A percentile compares a stretch with the other conserved stretches of the same genome.
These are phyloP conservation scores for Brachymystax lenok DNA, from an alignment of 2,797 vertebrate genomes.

Conservation along the genomic window DNA sequence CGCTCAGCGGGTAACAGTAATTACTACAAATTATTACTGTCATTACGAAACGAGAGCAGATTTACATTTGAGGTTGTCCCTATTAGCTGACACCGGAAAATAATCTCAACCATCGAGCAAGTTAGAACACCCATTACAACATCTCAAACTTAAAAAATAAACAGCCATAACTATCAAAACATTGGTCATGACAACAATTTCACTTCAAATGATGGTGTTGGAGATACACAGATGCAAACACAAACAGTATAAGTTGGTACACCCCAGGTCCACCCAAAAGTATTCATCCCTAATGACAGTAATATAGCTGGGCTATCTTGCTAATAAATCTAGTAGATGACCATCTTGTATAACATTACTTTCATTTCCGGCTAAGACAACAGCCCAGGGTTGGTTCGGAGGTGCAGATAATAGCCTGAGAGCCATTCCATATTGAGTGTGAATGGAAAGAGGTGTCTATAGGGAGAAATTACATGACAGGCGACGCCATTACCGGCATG, in stretches of 20 bases:
- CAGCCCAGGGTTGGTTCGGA: neutral
- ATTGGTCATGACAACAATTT: neutral
- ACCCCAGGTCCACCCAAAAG: neutral
- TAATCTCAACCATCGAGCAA: neutral
- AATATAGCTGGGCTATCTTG: neutral
- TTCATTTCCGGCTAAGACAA: conserved; percentile 43
- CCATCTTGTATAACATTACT: conserved; percentile 2
- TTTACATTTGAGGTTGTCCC: conserved; percentile 1
- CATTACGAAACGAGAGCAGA: neutral
- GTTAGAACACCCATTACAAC: neutral
- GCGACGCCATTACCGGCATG: conserved; percentile 41
- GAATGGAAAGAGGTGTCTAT: conserved; percentile 9
- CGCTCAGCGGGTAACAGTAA: neutral
- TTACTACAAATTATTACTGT: neutral
- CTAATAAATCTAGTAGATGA: neutral
- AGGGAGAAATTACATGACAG: conserved; percentile 45
- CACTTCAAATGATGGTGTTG: neutral
- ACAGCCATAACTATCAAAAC: neutral
- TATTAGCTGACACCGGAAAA: neutral
- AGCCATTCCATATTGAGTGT: neutral
- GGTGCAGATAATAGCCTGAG: conserved; percentile 3
- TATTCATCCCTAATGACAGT: neutral
- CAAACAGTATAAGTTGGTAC: no score
- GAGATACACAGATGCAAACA: neutral
- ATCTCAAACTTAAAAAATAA: neutral